Evolutionary conservation across 2,797 vertebrate species (phyloP), one percentile per base, ranked within the genome.

Genomic region (Sparidentex hasta): DNA sequence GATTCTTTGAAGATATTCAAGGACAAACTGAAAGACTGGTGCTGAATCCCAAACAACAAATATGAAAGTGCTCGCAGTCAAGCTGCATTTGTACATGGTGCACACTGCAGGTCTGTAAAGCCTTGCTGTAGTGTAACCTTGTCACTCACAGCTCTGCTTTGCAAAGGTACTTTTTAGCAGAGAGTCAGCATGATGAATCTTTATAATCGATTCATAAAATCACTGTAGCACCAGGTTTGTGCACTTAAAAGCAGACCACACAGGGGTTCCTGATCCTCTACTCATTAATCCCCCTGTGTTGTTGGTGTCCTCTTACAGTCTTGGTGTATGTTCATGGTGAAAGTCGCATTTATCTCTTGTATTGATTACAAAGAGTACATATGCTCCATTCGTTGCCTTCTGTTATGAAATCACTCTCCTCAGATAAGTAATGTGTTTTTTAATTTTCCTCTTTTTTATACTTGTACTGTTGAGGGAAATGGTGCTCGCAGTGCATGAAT

Each of bases 371-470:
- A 41, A 80, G 82, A 91, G 86, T 89, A 88, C 61, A 59, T 27
- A 5, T 58, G 50, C 65, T 85, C 65, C 46, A 38, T 90, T 92
- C 78, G 78, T 88, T 83, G 72, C 85, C 67, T 77, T 80, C 73
- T 76, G 65, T 88, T 88, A 92, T 93, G 65, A 85, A 93, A 87
- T 90, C 79, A 84, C 89, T 80, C 74, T 71, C 59, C 71, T 78
- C 47, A 46, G 76, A 90, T 92, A 83, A 87, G 84, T 76, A 86
- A 71, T 76, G 20, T 84, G 71, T 85, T 77, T 51, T 69, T 86
- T 77, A 71, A 78, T 72, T 76, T 65, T 2, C 20, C 47, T 16
- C 3, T 25, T 69, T 65, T 76, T 64, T 71, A 70, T 65, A 41
- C 64, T 69, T 50, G 20, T 11, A 12, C 43, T 43, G 7, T 59